Percentiles rank a stretch among this genome's conserved stretches.
These are phyloP conservation scores for Scrobipalpa atriplicella DNA, from an alignment of 2,888 invertebrate genomes.

Conservation along the genomic window DNA sequence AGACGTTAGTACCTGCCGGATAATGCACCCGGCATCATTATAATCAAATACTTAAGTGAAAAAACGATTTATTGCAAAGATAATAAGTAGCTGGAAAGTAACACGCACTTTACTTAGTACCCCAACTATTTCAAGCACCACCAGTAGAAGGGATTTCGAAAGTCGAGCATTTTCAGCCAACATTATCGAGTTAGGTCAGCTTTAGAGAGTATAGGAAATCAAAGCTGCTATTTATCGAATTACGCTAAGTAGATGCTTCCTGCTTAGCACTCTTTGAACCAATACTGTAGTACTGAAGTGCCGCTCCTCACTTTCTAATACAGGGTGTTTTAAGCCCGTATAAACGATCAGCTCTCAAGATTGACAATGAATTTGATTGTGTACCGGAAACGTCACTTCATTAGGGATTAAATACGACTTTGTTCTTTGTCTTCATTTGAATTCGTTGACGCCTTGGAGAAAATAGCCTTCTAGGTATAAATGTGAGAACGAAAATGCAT, in stretches of 20 bases:
- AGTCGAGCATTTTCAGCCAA: not conserved
- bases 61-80: too few relatives aligned
- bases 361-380: not conserved
- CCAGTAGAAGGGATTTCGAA: not conserved
- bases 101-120: too few relatives aligned
- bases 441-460: too few relatives aligned
- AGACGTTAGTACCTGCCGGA: too few relatives aligned
- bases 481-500: too few relatives aligned
- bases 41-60: too few relatives aligned
- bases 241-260: slow-evolving; percentile 1
- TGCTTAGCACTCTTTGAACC: slow-evolving; percentile 3
- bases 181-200: not conserved
- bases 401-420: too few relatives aligned
- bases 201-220: not conserved
- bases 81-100: too few relatives aligned
- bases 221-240: slow-evolving; percentile 14
- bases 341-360: not conserved
- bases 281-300: not conserved
- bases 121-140: not conserved
- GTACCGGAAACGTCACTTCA: too few relatives aligned
- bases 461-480: too few relatives aligned
- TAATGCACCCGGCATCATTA: too few relatives aligned
- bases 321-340: not conserved
- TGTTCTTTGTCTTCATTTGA: too few relatives aligned
- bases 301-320: not conserved